Evolutionary conservation across 2,888 invertebrate genomes (phyloP), one percentile per base, ranked within the genome.

Genomic region (Aphodius granarius): DNA sequence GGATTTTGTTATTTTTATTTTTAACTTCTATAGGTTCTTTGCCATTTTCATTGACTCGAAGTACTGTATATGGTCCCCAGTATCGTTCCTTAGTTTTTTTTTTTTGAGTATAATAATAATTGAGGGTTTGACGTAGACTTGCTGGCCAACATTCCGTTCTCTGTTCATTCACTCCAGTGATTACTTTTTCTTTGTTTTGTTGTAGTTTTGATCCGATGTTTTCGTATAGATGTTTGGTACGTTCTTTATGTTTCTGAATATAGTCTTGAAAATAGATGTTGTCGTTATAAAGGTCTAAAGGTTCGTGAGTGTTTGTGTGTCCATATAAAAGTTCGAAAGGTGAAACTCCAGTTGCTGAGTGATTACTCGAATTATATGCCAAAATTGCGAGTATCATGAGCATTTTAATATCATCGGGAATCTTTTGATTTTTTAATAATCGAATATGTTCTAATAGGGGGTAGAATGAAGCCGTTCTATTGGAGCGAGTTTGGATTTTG

Each of bases 361-460:
- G 62, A 18, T 16, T 74, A 63, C 68, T 43, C 0, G 70, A 74
- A 21, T 74, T 62, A 23, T 74, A 74, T 1, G 68, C 74, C 21
- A 74, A 63, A 20, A 74, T n/a, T 15, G 68, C 17, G 13, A 74
- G 16, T 68, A 18, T 68, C 74, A 74, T 62, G 15, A 74, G 62
- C 19, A 62, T 2, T 15, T 43, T 74, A 2, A 74, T 68, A 21
- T 73, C 73, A 5, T 65, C 2, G 1, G 64, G 9, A 16, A 1
- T 62, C 19, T 77, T 74, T 74, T 75, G 21, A 18, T 73, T 63
- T 75, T 73, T 76, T n/a, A 23, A 23, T 23, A 23, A 5, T 23
- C 5, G 4, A 5, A 23, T 23, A 9, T 9, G 9, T 23, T 23
- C 9, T 23, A 5, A 4, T 5, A 23, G 23, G 23, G 9, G 4